Evolutionary conservation across 1,140 invertebrate species (phyloP).

Genomic region (Aradophagus sp.): DNA sequence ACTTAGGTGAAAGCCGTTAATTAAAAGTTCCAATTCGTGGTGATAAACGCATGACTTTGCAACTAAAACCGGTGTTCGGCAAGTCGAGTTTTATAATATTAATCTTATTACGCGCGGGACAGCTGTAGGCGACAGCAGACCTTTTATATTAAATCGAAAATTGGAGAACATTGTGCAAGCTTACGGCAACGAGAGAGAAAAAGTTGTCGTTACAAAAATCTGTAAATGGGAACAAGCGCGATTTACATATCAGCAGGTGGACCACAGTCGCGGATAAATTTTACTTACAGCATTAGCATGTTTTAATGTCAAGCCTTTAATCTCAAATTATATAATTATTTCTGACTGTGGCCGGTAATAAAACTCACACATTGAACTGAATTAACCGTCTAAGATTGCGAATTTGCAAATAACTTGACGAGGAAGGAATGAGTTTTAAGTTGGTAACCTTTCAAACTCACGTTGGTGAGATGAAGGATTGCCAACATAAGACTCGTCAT

Average conservation of each 20-base stretch:
- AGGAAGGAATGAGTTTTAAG: too few relatives aligned
- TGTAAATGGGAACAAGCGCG: constrained; percentile 33
- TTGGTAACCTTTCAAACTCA: too few relatives aligned
- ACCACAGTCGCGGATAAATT: not conserved
- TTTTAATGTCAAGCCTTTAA: constrained; percentile 6
- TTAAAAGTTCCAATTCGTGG: constrained; percentile 27
- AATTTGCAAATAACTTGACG: too few relatives aligned
- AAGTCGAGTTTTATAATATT: constrained; percentile 47
- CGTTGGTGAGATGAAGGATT: too few relatives aligned
- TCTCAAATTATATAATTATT: constrained; percentile 2
- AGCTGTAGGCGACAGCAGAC: constrained; percentile 49
- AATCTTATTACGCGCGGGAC: constrained; percentile 45
- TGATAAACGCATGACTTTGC: constrained; percentile 27
- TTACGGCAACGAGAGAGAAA: constrained; percentile 10
- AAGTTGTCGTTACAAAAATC: constrained; percentile 27
- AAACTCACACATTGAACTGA: too few relatives aligned
- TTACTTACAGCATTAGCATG: constrained; percentile 5
- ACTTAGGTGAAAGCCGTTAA: constrained; percentile 35
- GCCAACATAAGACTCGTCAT: too few relatives aligned
- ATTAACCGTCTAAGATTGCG: too few relatives aligned
- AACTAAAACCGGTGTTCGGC: constrained; percentile 32
- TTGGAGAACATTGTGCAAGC: constrained; percentile 47
- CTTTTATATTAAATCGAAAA: constrained; percentile 45
- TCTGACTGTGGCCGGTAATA: too few relatives aligned
- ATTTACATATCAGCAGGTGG: constrained; percentile 54